Percentiles rank a stretch among this genome's conserved stretches.
Evolutionary conservation across 2,113 vertebrate species (phyloP).

Genomic region (Odocoileus hemionus): DNA sequence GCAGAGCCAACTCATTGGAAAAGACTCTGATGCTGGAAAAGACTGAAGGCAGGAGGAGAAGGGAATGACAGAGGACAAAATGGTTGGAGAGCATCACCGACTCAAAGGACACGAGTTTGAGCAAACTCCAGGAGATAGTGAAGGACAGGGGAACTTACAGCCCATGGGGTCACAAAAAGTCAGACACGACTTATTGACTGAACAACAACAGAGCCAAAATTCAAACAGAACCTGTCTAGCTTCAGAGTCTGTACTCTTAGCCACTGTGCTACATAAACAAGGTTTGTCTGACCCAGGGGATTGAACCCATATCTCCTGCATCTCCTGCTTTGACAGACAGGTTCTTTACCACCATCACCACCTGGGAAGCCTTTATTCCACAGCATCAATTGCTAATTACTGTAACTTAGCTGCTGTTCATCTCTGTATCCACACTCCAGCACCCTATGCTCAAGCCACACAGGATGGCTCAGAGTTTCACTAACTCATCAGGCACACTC

Average conservation of each 20-base stretch:
- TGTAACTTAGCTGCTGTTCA: background rate
- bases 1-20: background rate
- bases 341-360: background rate
- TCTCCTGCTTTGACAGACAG: background rate
- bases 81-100: background rate
- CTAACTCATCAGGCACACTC: background rate
- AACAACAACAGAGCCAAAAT: background rate
- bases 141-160: background rate
- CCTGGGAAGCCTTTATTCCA: background rate
- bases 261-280: background rate
- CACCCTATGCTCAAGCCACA: background rate
- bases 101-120: background rate
- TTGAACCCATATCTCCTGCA: background rate
- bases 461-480: background rate
- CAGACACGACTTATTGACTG: background rate
- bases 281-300: background rate
- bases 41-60: background rate
- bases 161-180: background rate
- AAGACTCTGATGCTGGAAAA: background rate
- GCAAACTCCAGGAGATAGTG: background rate
- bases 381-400: background rate
- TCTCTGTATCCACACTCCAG: background rate
- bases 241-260: background rate
- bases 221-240: background rate
- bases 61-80: background rate